A percentile compares a stretch with the other conserved stretches of the same genome.
Evolutionary conservation across 2,797 vertebrate species (phyloP).

Genomic region (Rhinogobio ventralis): DNA sequence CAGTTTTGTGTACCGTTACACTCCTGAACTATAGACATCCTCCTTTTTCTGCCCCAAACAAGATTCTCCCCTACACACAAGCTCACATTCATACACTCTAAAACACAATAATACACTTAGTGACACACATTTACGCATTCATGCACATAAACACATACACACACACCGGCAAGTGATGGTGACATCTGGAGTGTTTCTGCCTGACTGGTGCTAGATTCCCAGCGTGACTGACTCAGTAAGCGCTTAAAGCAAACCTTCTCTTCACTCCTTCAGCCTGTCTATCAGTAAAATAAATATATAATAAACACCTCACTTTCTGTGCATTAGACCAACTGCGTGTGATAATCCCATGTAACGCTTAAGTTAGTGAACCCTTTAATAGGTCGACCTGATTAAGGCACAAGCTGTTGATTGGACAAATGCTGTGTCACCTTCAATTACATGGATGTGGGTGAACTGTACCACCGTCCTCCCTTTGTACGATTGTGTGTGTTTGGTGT

Average conservation of each 20-base stretch:
- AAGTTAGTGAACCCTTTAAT: conserved; percentile 68
- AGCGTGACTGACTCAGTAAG: conserved; percentile 56
- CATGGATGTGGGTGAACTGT: conserved; percentile 56
- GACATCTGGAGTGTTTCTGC: conserved; percentile 70
- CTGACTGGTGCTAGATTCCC: conserved; percentile 61
- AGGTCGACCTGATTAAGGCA: conserved; percentile 57
- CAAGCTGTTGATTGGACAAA: conserved; percentile 61
- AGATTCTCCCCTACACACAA: background rate
- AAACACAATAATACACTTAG: conserved; percentile 21
- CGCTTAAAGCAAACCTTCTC: conserved; percentile 19
- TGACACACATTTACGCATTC: conserved; percentile 16
- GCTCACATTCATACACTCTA: conserved; percentile 10
- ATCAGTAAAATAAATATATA: conserved; percentile 65
- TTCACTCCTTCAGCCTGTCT: conserved; percentile 39
- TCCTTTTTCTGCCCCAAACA: conserved; percentile 11
- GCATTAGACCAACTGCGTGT: conserved; percentile 65
- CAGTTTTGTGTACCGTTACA: too few species aligned
- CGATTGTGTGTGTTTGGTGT: conserved; percentile 51
- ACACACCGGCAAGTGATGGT: conserved; percentile 43
- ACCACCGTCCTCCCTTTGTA: conserved; percentile 46
- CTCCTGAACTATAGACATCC: too few species aligned
- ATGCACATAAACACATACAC: conserved; percentile 30
- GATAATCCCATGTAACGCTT: conserved; percentile 66
- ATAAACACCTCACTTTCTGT: conserved; percentile 58
- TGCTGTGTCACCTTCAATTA: conserved; percentile 68